These are phyloP conservation scores for Coregonus sp. DNA, from an alignment of 2,797 vertebrate genomes.

Conservation along the genomic window DNA sequence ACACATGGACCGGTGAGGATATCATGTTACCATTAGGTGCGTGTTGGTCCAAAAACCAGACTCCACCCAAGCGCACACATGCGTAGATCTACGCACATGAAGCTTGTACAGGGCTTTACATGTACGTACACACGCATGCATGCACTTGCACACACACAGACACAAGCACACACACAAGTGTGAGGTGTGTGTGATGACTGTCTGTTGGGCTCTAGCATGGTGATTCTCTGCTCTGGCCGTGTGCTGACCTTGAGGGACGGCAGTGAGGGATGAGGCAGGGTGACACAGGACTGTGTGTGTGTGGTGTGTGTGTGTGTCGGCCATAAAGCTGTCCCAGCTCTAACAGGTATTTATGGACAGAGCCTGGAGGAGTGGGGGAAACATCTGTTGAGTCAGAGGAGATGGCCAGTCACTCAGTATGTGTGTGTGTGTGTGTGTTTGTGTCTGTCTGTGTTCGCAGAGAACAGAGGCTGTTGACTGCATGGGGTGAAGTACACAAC, in stretches of 20 bases:
- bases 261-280: slow-evolving; percentile 15
- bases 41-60: too few relatives aligned
- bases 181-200: slow-evolving; percentile 15
- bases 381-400: slow-evolving; percentile 24
- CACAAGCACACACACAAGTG: neutral
- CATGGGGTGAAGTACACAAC: too few relatives aligned
- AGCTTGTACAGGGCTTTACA: slow-evolving; percentile 23
- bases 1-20: too few relatives aligned
- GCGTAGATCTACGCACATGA: too few relatives aligned
- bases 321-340: slow-evolving; percentile 23
- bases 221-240: slow-evolving; percentile 30
- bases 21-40: too few relatives aligned
- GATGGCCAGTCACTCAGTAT: neutral
- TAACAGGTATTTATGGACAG: slow-evolving; percentile 36
- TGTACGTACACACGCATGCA: slow-evolving; percentile 18
- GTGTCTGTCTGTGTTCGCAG: too few relatives aligned
- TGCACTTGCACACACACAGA: slow-evolving; percentile 10
- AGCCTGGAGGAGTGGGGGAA: slow-evolving; percentile 19
- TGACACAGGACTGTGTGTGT: slow-evolving; percentile 24
- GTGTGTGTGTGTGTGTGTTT: neutral
- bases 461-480: too few relatives aligned
- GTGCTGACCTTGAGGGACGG: slow-evolving; percentile 44
- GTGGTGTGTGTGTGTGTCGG: slow-evolving; percentile 17
- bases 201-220: neutral
- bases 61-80: too few relatives aligned